These are phyloP conservation scores for Drosophila mulleri DNA, from an alignment of 2,888 invertebrate species.

Conservation along the genomic window DNA sequence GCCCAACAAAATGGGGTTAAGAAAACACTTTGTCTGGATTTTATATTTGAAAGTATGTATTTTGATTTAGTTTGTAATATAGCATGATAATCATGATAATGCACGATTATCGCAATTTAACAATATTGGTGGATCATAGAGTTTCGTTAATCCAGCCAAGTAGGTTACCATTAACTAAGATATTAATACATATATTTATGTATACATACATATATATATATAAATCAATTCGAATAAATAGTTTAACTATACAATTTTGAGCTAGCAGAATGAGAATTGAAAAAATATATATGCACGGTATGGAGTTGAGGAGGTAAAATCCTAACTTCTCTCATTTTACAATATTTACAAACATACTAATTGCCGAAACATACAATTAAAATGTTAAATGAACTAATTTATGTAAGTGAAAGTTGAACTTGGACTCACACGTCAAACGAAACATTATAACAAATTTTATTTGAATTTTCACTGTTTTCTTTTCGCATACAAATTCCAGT, in stretches of 20 bases:
- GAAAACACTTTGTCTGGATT: slow-evolving; percentile 27
- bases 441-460: slow-evolving; percentile 40
- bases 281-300: slow-evolving; percentile 19
- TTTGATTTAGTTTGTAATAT: slow-evolving; percentile 68
- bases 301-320: slow-evolving; percentile 24
- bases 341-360: slow-evolving; percentile 73
- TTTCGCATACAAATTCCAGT: slow-evolving; percentile 9
- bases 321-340: slow-evolving; percentile 56
- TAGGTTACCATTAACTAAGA: slow-evolving; percentile 47
- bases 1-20: background rate
- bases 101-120: slow-evolving; percentile 60
- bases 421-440: slow-evolving; percentile 47
- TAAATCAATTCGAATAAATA: slow-evolving; percentile 59
- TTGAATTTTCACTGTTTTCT: slow-evolving; percentile 14
- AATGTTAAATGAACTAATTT: slow-evolving; percentile 26
- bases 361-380: slow-evolving; percentile 56
- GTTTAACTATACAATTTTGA: slow-evolving; percentile 65
- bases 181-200: slow-evolving; percentile 35
- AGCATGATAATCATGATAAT: slow-evolving; percentile 51
- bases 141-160: slow-evolving; percentile 29
- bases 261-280: slow-evolving; percentile 44
- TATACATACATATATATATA: slow-evolving; percentile 47
- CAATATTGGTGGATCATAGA: slow-evolving; percentile 49
- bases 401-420: slow-evolving; percentile 56
- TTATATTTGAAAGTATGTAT: slow-evolving; percentile 71